Evolutionary conservation across 2,113 vertebrate species (phyloP).

Genomic region (Chrysochloris asiatica): DNA sequence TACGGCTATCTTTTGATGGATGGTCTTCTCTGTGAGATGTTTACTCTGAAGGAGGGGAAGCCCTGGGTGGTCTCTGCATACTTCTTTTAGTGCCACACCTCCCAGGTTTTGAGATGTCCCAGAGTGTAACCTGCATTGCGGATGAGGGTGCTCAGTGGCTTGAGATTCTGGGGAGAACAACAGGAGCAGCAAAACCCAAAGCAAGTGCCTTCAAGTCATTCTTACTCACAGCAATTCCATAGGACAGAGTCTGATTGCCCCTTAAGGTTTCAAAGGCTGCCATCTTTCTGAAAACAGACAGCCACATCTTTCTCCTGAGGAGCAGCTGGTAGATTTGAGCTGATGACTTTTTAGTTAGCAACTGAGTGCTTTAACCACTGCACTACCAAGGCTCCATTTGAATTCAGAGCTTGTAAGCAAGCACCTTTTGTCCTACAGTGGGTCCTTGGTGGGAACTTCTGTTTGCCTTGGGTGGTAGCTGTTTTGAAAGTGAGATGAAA

Average conservation of each 20-base stretch:
- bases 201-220: neutral
- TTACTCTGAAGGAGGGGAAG: neutral
- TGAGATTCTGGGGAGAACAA: neutral
- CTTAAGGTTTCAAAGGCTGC: neutral
- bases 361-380: neutral
- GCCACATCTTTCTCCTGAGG: neutral
- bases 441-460: neutral
- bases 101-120: neutral
- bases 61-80: neutral
- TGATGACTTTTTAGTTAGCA: neutral
- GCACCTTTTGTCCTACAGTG: neutral
- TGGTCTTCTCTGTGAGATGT: neutral
- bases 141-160: neutral
- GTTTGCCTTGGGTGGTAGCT: neutral
- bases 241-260: neutral
- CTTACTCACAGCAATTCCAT: neutral
- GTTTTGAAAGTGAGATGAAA: constrained; percentile 39
- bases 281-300: neutral
- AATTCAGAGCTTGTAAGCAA: neutral
- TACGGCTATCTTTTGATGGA: neutral
- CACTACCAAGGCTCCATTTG: neutral
- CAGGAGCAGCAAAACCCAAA: neutral
- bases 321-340: too few species aligned
- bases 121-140: neutral
- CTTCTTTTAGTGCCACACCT: neutral